Conservation (phyloP, 2,888 invertebrate genomes). For the Lydus trimaculatus region DNA sequence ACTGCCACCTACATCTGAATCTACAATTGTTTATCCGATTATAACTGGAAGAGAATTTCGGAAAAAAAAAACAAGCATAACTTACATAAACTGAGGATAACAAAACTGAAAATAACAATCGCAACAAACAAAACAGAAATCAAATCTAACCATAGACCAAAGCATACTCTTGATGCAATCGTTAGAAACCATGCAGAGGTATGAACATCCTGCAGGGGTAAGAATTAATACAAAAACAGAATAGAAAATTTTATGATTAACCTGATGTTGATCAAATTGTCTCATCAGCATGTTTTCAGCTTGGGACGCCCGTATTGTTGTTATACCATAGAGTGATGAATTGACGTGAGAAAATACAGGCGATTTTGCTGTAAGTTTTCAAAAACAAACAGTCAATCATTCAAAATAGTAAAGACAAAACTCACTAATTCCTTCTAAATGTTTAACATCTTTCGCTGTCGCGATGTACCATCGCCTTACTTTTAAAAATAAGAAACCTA, state of each 20-base stretch:
- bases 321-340: constrained; percentile 75
- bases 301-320: constrained; percentile 76
- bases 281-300: constrained; percentile 68
- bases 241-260: constrained; percentile 33
- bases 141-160: constrained; percentile 71
- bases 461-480: constrained; percentile 71
- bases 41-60: too few species aligned
- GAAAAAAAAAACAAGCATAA: not conserved
- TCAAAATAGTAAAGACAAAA: constrained; percentile 17
- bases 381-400: not conserved
- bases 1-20: constrained; percentile 40
- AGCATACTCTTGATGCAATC: constrained; percentile 68
- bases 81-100: constrained; percentile 43
- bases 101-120: constrained; percentile 69
- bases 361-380: constrained; percentile 69
- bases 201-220: constrained; percentile 62
- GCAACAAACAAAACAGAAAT: constrained; percentile 68
- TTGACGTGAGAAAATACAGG: constrained; percentile 83
- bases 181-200: constrained; percentile 71
- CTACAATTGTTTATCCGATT: constrained; percentile 16
- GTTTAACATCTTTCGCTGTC: constrained; percentile 75
- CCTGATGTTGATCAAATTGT: constrained; percentile 69
- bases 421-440: constrained; percentile 65
- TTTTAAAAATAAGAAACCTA: constrained; percentile 70
- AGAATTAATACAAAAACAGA: constrained; percentile 43